phyloP scores from a whole-genome alignment of 2,888 invertebrate species.

The Synergus itoensis region DNA sequence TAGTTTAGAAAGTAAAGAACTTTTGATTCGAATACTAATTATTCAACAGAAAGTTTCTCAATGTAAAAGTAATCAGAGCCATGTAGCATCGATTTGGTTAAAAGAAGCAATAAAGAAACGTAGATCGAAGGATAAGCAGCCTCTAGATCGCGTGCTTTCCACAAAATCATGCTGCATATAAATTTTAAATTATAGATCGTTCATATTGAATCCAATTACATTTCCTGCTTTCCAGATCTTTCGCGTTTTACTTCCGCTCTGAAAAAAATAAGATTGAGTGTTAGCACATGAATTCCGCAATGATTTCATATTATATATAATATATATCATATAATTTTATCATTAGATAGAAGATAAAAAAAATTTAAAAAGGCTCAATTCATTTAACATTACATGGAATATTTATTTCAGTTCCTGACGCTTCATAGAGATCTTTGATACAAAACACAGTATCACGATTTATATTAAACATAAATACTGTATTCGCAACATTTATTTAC shows the following conservation, averaged over 20 bases:
- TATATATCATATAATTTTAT: too few species aligned
- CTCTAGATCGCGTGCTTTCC: neutral
- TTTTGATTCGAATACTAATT: neutral
- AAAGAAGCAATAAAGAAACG: neutral
- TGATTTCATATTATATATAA: neutral
- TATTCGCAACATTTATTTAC: neutral
- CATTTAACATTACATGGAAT: neutral
- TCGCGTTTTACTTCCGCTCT: slow-evolving; percentile 35
- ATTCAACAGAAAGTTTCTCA: slow-evolving; percentile 14
- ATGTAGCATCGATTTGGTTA: slow-evolving; percentile 10
- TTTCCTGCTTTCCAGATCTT: slow-evolving; percentile 46
- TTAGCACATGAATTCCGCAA: slow-evolving; percentile 13
- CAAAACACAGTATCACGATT: neutral
- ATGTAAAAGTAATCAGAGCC: slow-evolving; percentile 10
- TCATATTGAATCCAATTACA: slow-evolving; percentile 43
- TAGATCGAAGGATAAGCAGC: slow-evolving; percentile 28
- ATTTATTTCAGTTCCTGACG: neutral
- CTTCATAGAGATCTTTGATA: neutral
- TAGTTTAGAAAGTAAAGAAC: slow-evolving; percentile 16
- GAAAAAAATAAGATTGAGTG: neutral
- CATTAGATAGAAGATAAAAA: too few species aligned
- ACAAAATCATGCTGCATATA: slow-evolving; percentile 6
- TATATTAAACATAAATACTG: neutral
- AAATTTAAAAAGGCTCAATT: too few species aligned
- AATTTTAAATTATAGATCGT: slow-evolving; percentile 36